Conservation (phyloP, 2,797 vertebrate species). For the Aldrovandia affinis region DNA sequence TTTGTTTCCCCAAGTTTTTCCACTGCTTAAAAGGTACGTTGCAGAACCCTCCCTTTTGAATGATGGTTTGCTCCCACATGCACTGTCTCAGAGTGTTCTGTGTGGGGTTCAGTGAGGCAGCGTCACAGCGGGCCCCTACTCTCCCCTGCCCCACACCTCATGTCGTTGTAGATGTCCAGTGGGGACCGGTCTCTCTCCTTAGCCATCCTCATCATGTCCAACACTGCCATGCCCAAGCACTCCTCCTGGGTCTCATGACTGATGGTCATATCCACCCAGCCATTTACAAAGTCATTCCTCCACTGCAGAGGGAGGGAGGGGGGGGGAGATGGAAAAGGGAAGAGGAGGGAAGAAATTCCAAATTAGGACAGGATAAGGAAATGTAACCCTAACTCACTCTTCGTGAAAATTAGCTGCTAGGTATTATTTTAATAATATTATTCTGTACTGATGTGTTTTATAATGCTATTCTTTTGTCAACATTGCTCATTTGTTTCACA, state of each 20-base stretch:
- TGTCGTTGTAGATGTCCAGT: conserved; percentile 84
- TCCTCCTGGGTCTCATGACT: conserved; percentile 94
- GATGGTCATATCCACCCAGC: conserved; percentile 80
- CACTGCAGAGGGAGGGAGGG: conserved; percentile 70
- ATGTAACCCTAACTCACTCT: no score
- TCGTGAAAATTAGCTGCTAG: no score
- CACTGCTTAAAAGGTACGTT: background rate
- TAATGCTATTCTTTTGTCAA: no score
- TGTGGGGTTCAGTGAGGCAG: background rate
- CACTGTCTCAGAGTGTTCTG: background rate
- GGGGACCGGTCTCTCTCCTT: conserved; percentile 87
- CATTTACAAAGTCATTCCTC: conserved; percentile 89
- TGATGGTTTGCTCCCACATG: no score
- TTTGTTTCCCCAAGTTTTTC: no score
- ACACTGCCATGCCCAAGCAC: conserved; percentile 93
- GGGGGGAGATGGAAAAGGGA: background rate
- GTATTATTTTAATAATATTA: no score
- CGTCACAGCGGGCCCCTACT: background rate
- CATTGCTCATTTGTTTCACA: no score
- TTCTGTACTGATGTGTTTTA: no score
- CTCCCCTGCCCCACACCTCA: conserved; percentile 75
- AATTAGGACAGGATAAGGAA: background rate
- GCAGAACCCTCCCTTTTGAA: background rate
- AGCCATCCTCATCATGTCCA: conserved; percentile 97
- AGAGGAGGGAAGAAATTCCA: background rate